These are phyloP conservation scores for Polyommatus iphigenia DNA, from an alignment of 2,888 invertebrate species.

Conservation along the genomic window DNA sequence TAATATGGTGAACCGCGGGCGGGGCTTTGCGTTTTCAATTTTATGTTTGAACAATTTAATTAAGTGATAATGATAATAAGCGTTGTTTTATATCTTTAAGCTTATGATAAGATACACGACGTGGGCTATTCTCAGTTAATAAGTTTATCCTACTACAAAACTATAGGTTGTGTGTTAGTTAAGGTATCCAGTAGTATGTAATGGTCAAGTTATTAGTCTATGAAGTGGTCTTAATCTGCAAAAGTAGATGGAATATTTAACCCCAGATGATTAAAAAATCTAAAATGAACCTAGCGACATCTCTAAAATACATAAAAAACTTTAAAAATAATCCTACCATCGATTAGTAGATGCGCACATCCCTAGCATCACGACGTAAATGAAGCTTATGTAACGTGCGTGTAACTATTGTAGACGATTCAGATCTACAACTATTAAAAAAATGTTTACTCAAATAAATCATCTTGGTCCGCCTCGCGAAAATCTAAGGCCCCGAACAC, in stretches of 20 bases:
- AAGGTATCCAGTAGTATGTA: no score
- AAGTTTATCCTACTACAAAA: background rate
- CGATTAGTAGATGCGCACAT: background rate
- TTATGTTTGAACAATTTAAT: slow-evolving; percentile 5
- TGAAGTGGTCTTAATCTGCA: no score
- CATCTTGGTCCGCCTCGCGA: slow-evolving; percentile 29
- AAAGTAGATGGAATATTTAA: no score
- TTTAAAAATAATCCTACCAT: background rate
- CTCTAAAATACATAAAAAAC: no score
- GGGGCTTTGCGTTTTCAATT: background rate
- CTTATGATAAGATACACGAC: background rate
- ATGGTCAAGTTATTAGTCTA: no score
- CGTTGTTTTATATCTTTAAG: slow-evolving; percentile 17
- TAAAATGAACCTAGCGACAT: no score
- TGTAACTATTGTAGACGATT: slow-evolving; percentile 32
- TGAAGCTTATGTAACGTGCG: slow-evolving; percentile 29
- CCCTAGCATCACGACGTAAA: slow-evolving; percentile 17
- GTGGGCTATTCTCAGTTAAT: background rate
- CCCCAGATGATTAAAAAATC: no score
- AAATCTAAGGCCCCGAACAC: slow-evolving; percentile 28
- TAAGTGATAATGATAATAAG: slow-evolving; percentile 27
- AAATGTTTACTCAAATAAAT: slow-evolving; percentile 34
- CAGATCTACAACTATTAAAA: slow-evolving; percentile 34
- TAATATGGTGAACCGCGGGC: slow-evolving; percentile 1
- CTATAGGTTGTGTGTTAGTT: background rate